Evolutionary conservation across 2,888 invertebrate species (phyloP), one percentile per base, ranked within the genome.

Genomic region (Omphaloscelis lunosa): DNA sequence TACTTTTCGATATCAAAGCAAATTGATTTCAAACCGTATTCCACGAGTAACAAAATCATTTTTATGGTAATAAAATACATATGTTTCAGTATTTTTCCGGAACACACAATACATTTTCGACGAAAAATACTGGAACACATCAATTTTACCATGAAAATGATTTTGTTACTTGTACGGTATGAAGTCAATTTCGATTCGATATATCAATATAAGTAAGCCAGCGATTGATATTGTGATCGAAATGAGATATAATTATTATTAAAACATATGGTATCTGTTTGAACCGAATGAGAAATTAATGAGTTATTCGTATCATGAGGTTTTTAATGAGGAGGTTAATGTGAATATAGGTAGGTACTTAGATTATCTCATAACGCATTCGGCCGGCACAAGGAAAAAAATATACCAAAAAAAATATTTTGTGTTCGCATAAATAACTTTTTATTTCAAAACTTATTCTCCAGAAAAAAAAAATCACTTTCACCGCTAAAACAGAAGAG

Each of bases 401-500:
- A 20, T 20, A 59, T 27, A 27, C 8, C 9, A 20, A 29, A 29
- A 20, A 11, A 20, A 6, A 29, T 20, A 29, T 5, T 59, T 34
- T 23, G 23, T 20, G 20, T 61, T 59, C 59, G 3, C n/a, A 15
- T 58, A 27, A 12, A 58, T 27, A 15, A 58, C 2, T 27, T 63
- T 66, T 27, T 15, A 29, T n/a, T 15, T 29, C 11, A 1, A 29
- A 67, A 48, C 7, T n/a, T n/a, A 17, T 23, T 58, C 15, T 15
- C 20, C 1, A 48, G 17, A 34, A 74, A 6, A 6, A 77, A 27
- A 77, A 12, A 51, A 17, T 17, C 20, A 61, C 45, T 66, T 65
- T 73, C 27, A 61, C 41, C 41, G 7, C 58, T 34, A 56, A 72
- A 67, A 9, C 20, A 62, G 41, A 84, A 17, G 11, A 70, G 34